Base-by-base conservation (phyloP, 2,888 invertebrate genomes). In the Euplagia quadripunctaria region DNA sequence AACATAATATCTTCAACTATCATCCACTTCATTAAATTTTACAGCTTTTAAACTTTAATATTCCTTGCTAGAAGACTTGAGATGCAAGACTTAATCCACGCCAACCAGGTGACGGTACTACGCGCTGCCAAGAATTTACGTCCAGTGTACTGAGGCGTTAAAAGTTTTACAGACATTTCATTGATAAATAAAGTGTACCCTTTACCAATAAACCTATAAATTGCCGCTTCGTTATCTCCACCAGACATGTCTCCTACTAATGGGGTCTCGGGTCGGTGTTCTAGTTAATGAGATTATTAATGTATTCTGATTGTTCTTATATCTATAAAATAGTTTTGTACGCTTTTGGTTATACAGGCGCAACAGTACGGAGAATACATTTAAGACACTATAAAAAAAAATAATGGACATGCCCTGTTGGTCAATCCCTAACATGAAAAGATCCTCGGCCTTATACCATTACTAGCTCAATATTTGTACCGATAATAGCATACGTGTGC, bases 191-290 rank as follows among this genome's bases (percentile, higher is more conserved):
- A 61, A 61, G 61, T 31, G 43, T 55, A 16, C 17, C 17, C 46
- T 77, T 31, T 51, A 61, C 43, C 73, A 64, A 70, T 80, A 84
- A 80, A 77, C 41, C 71, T 61, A 72, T 82, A 84, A 79, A 82
- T 82, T 71, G 79, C 82, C 80, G 72, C 31, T 58, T 0, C 20
- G 51, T 85, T 82, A 84, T 84, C 83, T 65, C 46, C 70, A 66
- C 64, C 71, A 84, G 85, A 83, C 84, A 64, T 17, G 77, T 77
- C 83, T 85, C 74, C 41, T 16, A 11, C 67, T 67, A 81, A 75
- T 77, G 63, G 68, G 83, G 83, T 80, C 84, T 79, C 49, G 69
- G 82, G 83, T 80, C 84, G 74, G 76, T 79, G 79, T 67, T 65
- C 79, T 74, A 78, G 17, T 71, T 64, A 75, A 41, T 49, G 52